Evolutionary conservation across 2,888 invertebrate species (phyloP), one percentile per base, ranked within the genome.

Genomic region (Diplolepis rosae): DNA sequence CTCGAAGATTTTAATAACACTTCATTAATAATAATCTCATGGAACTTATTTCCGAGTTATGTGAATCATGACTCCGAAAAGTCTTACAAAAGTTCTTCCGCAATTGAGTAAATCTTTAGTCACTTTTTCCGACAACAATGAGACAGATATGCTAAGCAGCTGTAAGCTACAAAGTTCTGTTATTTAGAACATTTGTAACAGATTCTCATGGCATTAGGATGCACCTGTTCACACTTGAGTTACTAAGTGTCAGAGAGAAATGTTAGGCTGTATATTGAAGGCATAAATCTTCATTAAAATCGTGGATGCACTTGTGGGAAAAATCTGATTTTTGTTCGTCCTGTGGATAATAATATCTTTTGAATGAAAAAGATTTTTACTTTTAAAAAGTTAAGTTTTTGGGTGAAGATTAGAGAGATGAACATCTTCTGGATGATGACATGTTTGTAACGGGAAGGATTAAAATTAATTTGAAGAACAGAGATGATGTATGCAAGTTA

Each of bases 231-330:
- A 48, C 48, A 48, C 22, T 18, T 48, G 48, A 48, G 22, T 48
- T 48, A 48, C 22, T 48, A 2, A 42, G 42, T 42, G 48, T 11
- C 48, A 3, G 48, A 48, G 48, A 22, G 18, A 48, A 48, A 18
- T 48, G 48, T 7, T 22, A 11, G 9, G 22, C 18, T 18, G 22
- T 3, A 48, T 48, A 48, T 48, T 18, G 22, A 4, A 9, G 48
- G 48, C 11, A 22, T 48, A 48, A 48, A 48, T 48, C 48, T 48
- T 48, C 48, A 48, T 48, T 48, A 48, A 9, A 7, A 48, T 48
- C 7, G 18, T 22, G 22, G 22, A 32, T 4, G 11, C 7, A 11
- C 32, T 1, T 11, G 11, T 32, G 32, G n/a, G 32, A 32, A 7
- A 32, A 32, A 9, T 11, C 11, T 32, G 11, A 32, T 9, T 32